These are phyloP conservation scores for Galbula dea DNA, from an alignment of 2,113 vertebrate genomes.

Conservation along the genomic window DNA sequence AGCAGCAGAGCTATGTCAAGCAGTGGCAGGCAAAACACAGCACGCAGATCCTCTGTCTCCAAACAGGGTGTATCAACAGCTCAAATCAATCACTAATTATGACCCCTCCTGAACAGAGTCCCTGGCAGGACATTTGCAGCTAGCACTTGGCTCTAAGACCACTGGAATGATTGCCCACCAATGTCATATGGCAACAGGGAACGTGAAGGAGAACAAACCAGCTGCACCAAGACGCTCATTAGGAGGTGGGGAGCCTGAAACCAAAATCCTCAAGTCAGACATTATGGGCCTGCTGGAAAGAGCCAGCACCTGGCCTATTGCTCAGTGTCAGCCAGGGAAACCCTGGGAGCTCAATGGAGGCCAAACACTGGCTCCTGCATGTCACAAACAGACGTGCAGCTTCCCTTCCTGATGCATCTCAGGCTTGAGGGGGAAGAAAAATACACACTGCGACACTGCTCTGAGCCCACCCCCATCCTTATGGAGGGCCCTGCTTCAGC, in stretches of 20 bases:
- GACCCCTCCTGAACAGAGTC: background rate
- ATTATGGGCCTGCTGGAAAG: background rate
- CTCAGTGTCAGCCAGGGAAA: background rate
- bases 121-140: background rate
- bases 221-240: background rate
- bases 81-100: background rate
- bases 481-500: background rate
- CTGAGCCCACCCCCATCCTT: background rate
- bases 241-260: background rate
- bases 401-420: background rate
- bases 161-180: background rate
- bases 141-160: background rate
- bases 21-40: background rate
- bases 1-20: background rate
- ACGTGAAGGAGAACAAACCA: background rate
- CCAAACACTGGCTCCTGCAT: background rate
- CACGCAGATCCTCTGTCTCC: background rate
- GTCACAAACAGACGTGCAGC: background rate
- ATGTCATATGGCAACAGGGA: background rate
- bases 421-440: background rate
- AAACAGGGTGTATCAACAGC: accelerated
- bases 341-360: background rate
- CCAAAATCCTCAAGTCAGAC: background rate
- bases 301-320: background rate
- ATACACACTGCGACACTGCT: background rate